Base-by-base conservation (phyloP, 2,888 invertebrate genomes). In the Chrysolina americana region DNA sequence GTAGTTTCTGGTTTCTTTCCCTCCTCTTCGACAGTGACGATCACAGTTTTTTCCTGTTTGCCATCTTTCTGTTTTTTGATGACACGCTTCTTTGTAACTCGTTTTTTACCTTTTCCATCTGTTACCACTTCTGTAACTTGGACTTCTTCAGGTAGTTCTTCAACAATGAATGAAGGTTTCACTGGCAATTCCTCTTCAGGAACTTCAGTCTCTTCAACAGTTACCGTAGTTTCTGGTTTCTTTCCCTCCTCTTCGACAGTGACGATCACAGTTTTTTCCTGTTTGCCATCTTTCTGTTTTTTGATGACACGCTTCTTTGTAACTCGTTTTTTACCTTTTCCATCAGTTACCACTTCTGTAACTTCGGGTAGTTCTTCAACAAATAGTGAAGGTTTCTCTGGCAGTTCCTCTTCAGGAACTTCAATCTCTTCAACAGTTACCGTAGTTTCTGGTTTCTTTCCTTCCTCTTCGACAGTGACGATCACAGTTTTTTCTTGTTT, bases 151-250 rank as follows among this genome's bases (percentile, higher is more conserved):
- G 82, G 82, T 10, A 79, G 23, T 77, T 85, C 85, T 59, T 83
- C 83, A 81, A 81, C 41, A 88, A 84, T 62, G 85, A 88, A 65
- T 86, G 88, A 15, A 86, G 83, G 36, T 63, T 78, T 70, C 65
- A 74, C 75, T 50, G 83, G 81, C 19, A 82, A 76, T 75, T 85
- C 82, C 41, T 72, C 82, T 82, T 82, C 69, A 6, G 36, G 36
- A 6, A 8, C 36, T 36, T 36, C 36, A 3, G 8, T 4, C 8
- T 36, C 36, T 36, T 81, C 78, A 17, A 86, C 83, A 63, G 80
- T 80, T 15, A 86, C 83, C 64, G 87, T 85, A 70, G 81, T 86
- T 50, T 87, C 82, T 0, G 90, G 90, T 70, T 88, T 83, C 70
- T 86, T 65, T 88, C 87, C 36, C 8, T 36, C 36, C 8, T 36